These are phyloP conservation scores for Drosophila sordidapex DNA, from an alignment of 2,888 invertebrate genomes.

Conservation along the genomic window DNA sequence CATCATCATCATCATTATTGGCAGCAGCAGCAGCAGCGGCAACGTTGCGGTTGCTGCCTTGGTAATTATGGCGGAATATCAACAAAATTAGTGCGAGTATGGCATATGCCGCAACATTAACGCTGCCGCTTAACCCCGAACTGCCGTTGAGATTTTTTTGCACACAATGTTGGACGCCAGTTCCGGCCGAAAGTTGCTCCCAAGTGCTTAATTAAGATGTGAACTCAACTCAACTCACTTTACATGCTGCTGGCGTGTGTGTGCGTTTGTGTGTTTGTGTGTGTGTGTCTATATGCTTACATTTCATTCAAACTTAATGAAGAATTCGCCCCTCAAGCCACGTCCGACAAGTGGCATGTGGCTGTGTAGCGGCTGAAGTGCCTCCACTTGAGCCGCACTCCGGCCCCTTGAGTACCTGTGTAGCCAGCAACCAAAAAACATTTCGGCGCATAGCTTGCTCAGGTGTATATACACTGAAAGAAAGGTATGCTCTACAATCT, in stretches of 20 bases:
- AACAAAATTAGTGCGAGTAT: conserved; percentile 59
- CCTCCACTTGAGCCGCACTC: conserved; percentile 44
- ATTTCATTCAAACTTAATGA: conserved; percentile 82
- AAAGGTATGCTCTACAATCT: background rate
- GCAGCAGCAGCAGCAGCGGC: background rate
- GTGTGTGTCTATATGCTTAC: conserved; percentile 45
- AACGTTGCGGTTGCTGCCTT: conserved; percentile 24
- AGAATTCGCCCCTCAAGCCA: conserved; percentile 52
- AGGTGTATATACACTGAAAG: conserved; percentile 12
- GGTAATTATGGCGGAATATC: conserved; percentile 71
- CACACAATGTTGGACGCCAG: conserved; percentile 56
- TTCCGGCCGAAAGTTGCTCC: conserved; percentile 64
- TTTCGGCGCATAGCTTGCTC: conserved; percentile 25
- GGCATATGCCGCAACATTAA: conserved; percentile 57
- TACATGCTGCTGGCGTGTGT: conserved; percentile 13
- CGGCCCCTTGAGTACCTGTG: conserved; percentile 46
- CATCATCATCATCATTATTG: conserved; percentile 14
- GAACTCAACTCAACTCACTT: conserved; percentile 55
- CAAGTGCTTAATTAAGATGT: conserved; percentile 77
- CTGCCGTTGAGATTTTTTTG: conserved; percentile 63
- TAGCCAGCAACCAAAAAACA: conserved; percentile 32
- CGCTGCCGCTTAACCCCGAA: conserved; percentile 49
- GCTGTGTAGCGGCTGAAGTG: conserved; percentile 41
- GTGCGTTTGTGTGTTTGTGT: conserved; percentile 12
- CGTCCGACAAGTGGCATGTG: conserved; percentile 42